Base-by-base conservation (phyloP, 2,888 invertebrate species). In the Arge pagana region DNA sequence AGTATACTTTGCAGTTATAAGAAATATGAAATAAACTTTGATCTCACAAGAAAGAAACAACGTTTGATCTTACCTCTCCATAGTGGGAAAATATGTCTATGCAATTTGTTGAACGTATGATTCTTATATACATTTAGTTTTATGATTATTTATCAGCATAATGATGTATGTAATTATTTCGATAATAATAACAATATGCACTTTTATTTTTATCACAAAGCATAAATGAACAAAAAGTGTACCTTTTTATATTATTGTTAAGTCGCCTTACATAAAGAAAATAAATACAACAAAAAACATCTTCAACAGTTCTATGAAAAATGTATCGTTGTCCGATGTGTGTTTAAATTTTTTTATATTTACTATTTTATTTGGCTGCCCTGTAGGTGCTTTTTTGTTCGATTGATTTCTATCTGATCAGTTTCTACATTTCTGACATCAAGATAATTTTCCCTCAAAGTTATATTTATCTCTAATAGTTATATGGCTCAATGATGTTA, bases 231-330 rank as follows among this genome's bases (percentile, higher is more conserved):
- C 54, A 60, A 55, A 56, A 67, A 66, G 62, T 68, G 65, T 68
- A 69, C 66, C 67, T 66, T 69, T 68, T 68, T 65, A 64, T 65
- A 66, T 70, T 64, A 65, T 55, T 65, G 61, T 70, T 66, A 67
- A 66, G 65, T 65, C 67, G 65, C 62, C 65, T 65, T 68, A 69
- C 61, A 62, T 64, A 59, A 70, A 68, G 65, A 24, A 45, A 35
- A 45, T 40, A 23, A 33, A 10, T 19, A 15, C n/a, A 41, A 28
- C 23, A 30, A 31, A 31, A 19, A 43, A 19, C 2, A 19, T n/a
- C n/a, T n/a, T n/a, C n/a, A n/a, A n/a, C n/a, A n/a, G n/a, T n/a
- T n/a, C n/a, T n/a, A n/a, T n/a, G n/a, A n/a, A n/a, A n/a, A n/a
- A n/a, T n/a, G n/a, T n/a, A n/a, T n/a, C n/a, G n/a, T n/a, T n/a